Evolutionary conservation across 2,888 invertebrate genomes (phyloP).

Genomic region (Agrotis exclamationis): DNA sequence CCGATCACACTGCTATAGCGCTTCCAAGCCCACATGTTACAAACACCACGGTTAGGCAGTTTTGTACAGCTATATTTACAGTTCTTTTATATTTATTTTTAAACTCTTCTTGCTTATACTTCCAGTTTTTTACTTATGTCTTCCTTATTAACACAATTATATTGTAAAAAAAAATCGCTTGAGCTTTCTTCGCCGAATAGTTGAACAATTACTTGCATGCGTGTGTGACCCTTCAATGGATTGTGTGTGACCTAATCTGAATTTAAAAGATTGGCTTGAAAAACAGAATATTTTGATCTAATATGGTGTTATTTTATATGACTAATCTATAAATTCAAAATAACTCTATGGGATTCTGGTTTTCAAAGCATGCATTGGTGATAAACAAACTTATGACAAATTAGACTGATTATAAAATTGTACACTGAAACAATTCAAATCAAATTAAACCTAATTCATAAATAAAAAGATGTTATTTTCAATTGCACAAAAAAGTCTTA

Average conservation of each 20-base stretch:
- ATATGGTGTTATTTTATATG: not conserved
- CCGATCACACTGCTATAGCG: slow-evolving; percentile 59
- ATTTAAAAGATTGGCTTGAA: slow-evolving; percentile 44
- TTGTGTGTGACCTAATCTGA: slow-evolving; percentile 30
- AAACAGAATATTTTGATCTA: slow-evolving; percentile 47
- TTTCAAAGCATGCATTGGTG: slow-evolving; percentile 49
- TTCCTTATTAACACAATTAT: slow-evolving; percentile 41
- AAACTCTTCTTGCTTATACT: slow-evolving; percentile 50
- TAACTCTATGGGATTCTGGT: slow-evolving; percentile 41
- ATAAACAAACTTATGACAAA: slow-evolving; percentile 49
- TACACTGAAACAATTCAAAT: not conserved
- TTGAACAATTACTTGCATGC: slow-evolving; percentile 60
- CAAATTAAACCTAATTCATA: not conserved
- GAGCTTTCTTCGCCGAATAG: slow-evolving; percentile 69
- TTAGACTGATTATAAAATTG: slow-evolving; percentile 36
- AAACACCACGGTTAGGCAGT: slow-evolving; percentile 59
- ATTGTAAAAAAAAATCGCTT: slow-evolving; percentile 67
- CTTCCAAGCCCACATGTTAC: slow-evolving; percentile 57
- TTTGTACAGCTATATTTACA: slow-evolving; percentile 62
- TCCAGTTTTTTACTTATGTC: slow-evolving; percentile 37
- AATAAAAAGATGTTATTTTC: not conserved
- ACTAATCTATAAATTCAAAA: not conserved
- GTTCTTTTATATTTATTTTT: slow-evolving; percentile 60
- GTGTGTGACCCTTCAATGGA: slow-evolving; percentile 43
- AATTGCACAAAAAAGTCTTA: slow-evolving; percentile 26